phyloP scores from a whole-genome alignment of 2,888 invertebrate genomes.

The Anthophora plumipes region DNA sequence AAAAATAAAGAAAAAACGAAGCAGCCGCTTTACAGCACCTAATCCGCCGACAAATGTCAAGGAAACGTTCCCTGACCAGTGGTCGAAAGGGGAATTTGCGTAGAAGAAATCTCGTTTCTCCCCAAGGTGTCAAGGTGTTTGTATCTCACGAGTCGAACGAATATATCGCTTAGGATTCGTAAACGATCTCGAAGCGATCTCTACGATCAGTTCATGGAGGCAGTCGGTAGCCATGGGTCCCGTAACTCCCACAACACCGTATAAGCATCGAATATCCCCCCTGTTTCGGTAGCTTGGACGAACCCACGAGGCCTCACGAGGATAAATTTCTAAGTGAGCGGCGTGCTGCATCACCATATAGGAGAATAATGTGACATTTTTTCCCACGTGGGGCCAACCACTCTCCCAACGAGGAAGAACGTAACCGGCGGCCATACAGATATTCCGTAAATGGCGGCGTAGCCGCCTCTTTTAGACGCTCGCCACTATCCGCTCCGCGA shows the following conservation, averaged over 20 bases:
- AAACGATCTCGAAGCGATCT: conserved; percentile 43
- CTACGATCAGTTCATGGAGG: conserved; percentile 58
- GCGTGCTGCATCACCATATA: conserved; percentile 81
- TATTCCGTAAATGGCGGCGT: conserved; percentile 78
- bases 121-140: conserved; percentile 11
- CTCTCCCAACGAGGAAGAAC: conserved; percentile 71
- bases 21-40: conserved; percentile 12
- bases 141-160: conserved; percentile 45
- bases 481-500: conserved; percentile 48
- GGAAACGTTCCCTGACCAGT: conserved; percentile 16
- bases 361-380: conserved; percentile 83
- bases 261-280: conserved; percentile 59
- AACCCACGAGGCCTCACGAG: conserved; percentile 54
- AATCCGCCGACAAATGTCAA: conserved; percentile 55
- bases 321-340: conserved; percentile 80
- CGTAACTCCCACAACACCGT: conserved; percentile 75
- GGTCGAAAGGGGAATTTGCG: conserved; percentile 8
- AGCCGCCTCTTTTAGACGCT: conserved; percentile 55
- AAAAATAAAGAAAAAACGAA: neutral
- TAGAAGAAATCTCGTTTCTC: conserved; percentile 17
- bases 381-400: conserved; percentile 62
- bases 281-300: conserved; percentile 37
- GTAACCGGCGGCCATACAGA: conserved; percentile 71
- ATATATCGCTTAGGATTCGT: conserved; percentile 57
- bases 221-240: conserved; percentile 56